Percentiles rank a stretch among this genome's conserved stretches.
Conservation (phyloP, 2,113 vertebrate species). For the Pseudorasbora parva region DNA sequence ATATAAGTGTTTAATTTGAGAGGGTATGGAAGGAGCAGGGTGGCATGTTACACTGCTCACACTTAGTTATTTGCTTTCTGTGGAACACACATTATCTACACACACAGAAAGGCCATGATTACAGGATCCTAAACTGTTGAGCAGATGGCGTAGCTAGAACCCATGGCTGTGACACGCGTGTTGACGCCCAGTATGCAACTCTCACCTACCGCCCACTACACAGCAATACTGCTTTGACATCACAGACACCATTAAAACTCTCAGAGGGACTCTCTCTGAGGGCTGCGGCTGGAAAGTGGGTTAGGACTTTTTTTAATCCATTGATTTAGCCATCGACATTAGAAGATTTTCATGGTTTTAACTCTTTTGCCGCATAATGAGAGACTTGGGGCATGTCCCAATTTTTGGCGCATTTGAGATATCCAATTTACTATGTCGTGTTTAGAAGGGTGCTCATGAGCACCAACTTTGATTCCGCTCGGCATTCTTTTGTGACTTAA, state of each 20-base stretch:
- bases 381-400: not conserved
- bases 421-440: not conserved
- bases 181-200: conserved; percentile 2
- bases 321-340: not conserved
- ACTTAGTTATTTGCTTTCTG: conserved; percentile 50
- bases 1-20: not conserved
- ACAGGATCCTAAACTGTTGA: conserved; percentile 25
- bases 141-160: conserved; percentile 24
- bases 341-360: not conserved
- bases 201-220: conserved; percentile 8
- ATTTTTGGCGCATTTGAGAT: not conserved
- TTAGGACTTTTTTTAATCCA: not conserved
- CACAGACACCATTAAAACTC: conserved; percentile 18
- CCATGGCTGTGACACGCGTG: conserved; percentile 10
- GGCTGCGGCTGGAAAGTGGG: not conserved
- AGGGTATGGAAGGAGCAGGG: not conserved
- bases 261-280: not conserved
- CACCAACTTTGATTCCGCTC: not conserved
- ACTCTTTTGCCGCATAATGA: not conserved
- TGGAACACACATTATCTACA: not conserved
- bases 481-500: not conserved
- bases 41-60: not conserved
- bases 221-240: conserved; percentile 20
- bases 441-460: not conserved
- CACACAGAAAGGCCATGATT: not conserved